phyloP scores from a whole-genome alignment of 2,113 vertebrate species.

The Clupea harengus region DNA sequence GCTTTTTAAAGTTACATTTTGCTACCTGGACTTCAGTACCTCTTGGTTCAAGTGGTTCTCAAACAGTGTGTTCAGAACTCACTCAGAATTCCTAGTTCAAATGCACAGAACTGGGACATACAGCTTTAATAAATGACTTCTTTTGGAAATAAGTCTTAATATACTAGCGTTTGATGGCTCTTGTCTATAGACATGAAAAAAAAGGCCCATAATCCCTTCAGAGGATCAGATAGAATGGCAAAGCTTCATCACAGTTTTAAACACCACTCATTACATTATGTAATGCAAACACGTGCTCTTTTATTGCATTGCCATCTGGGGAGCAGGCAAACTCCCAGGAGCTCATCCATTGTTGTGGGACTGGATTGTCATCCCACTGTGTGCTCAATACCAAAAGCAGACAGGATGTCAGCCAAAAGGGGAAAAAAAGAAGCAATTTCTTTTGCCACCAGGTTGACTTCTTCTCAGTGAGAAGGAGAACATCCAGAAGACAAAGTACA shows the following conservation, averaged over 20 bases:
- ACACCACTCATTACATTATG: neutral
- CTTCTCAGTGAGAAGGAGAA: neutral
- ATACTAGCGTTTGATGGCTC: neutral
- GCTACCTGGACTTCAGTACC: neutral
- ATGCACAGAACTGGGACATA: neutral
- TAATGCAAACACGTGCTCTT: neutral
- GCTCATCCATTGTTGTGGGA: neutral
- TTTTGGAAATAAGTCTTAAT: neutral
- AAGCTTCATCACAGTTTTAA: conserved; percentile 6
- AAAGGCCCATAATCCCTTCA: neutral
- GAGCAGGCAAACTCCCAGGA: conserved; percentile 1
- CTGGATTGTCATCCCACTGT: neutral
- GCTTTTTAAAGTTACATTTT: neutral
- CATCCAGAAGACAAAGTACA: neutral
- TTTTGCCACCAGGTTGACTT: neutral
- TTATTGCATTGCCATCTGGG: neutral
- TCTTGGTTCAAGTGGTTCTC: neutral
- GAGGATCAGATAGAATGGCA: conserved; percentile 1
- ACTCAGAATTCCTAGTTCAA: neutral
- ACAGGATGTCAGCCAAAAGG: neutral
- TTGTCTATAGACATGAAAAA: neutral
- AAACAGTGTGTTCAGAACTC: neutral
- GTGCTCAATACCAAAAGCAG: neutral
- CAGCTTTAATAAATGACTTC: neutral
- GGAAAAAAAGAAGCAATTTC: neutral